Percentiles rank a stretch among this genome's conserved stretches.
Evolutionary conservation across 1,140 invertebrate species (phyloP).

Genomic region (Lethocerus indicus): DNA sequence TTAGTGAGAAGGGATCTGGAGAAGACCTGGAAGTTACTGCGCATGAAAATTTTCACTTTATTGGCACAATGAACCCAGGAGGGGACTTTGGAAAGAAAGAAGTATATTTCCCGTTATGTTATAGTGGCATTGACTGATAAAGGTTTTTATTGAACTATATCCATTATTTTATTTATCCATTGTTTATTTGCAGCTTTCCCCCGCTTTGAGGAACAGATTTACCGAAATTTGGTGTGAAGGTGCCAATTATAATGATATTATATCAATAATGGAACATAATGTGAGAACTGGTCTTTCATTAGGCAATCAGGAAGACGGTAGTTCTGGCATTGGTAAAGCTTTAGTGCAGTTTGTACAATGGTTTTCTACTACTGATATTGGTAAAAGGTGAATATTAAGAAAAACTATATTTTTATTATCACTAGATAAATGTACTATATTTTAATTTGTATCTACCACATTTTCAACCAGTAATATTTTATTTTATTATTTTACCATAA

Average conservation of each 20-base stretch:
- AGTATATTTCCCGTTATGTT: constrained; percentile 26
- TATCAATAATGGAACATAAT: constrained; percentile 58
- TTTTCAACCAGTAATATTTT: too few species aligned
- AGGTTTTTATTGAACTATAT: not conserved
- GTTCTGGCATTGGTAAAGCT: constrained; percentile 38
- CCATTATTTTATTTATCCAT: not conserved
- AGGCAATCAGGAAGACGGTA: constrained; percentile 34
- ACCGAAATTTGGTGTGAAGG: constrained; percentile 97
- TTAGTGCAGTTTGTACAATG: constrained; percentile 70
- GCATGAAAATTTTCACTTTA: constrained; percentile 64
- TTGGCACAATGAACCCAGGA: constrained; percentile 99
- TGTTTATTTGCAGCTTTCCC: constrained; percentile 50
- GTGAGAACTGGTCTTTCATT: constrained; percentile 32
- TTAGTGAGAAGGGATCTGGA: constrained; percentile 68
- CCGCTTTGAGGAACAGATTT: constrained; percentile 91
- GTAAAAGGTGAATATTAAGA: constrained; percentile 33
- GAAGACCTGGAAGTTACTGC: constrained; percentile 49
- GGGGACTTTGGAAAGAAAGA: constrained; percentile 99
- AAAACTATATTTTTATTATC: not conserved
- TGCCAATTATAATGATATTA: constrained; percentile 50
- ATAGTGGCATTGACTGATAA: not conserved
- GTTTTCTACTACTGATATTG: constrained; percentile 53
- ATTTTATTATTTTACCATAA: too few species aligned
- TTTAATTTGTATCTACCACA: too few species aligned
- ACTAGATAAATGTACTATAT: too few species aligned